A percentile compares a stretch with the other conserved stretches of the same genome.
Conservation (phyloP, 2,888 invertebrate species). For the Sarcophaga carnaria region DNA sequence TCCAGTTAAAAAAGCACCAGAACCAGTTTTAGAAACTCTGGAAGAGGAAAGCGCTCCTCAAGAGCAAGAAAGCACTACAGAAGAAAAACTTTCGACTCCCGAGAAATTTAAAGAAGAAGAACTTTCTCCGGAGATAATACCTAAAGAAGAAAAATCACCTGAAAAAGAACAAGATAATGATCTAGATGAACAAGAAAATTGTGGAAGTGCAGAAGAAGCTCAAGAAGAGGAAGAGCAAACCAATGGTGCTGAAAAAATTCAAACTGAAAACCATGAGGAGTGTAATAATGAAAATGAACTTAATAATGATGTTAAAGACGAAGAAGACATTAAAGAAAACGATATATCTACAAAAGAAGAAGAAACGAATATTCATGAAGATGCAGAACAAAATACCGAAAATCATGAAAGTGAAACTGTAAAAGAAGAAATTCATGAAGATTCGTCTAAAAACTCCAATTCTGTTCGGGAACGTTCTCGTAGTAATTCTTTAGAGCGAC, state of each 20-base stretch:
- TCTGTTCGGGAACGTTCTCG: slow-evolving; percentile 25
- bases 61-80: slow-evolving; percentile 49
- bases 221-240: slow-evolving; percentile 46
- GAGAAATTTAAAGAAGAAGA: slow-evolving; percentile 56
- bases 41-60: slow-evolving; percentile 74
- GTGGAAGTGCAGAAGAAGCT: slow-evolving; percentile 39
- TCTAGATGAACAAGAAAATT: slow-evolving; percentile 33
- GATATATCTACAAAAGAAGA: slow-evolving; percentile 21
- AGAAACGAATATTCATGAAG: slow-evolving; percentile 24
- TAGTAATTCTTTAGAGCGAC: slow-evolving; percentile 69
- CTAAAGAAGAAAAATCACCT: slow-evolving; percentile 5
- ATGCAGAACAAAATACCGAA: slow-evolving; percentile 5
- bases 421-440: slow-evolving; percentile 77
- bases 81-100: slow-evolving; percentile 40
- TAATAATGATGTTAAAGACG: background rate
- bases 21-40: slow-evolving; percentile 76
- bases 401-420: slow-evolving; percentile 29
- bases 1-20: slow-evolving; percentile 74
- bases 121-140: background rate
- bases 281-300: slow-evolving; percentile 74
- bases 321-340: slow-evolving; percentile 54
- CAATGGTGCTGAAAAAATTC: slow-evolving; percentile 56
- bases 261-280: slow-evolving; percentile 70
- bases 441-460: slow-evolving; percentile 28
- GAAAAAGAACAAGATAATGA: slow-evolving; percentile 55